Evolutionary conservation across 2,797 vertebrate species (phyloP).

Genomic region (Coracias cyanogaster): DNA sequence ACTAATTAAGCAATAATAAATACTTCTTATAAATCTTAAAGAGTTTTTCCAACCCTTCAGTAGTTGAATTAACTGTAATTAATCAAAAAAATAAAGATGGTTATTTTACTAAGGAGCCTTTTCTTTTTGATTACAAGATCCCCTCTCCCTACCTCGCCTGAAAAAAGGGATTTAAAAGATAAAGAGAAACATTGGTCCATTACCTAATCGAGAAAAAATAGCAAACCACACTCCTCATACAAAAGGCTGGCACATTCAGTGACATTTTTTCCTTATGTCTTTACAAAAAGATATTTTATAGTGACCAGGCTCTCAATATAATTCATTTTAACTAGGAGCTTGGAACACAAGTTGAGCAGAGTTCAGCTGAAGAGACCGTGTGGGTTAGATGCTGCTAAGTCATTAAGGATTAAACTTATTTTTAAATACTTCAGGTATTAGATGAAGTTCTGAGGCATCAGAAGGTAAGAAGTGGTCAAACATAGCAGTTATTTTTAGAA

Average conservation of each 20-base stretch:
- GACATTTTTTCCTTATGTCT: background rate
- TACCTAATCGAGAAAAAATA: background rate
- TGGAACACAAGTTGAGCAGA: background rate
- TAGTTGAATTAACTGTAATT: background rate
- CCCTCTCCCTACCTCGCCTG: background rate
- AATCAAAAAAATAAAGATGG: background rate
- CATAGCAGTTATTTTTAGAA: background rate
- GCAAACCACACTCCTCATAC: background rate
- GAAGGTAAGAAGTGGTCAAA: background rate
- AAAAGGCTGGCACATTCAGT: background rate
- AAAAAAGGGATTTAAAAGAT: background rate
- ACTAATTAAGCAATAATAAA: conserved; percentile 4
- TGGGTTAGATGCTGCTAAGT: background rate
- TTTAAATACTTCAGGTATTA: background rate
- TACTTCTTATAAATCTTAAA: background rate
- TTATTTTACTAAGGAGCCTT: background rate
- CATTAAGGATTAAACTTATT: background rate
- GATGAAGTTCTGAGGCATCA: background rate
- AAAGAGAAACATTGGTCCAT: background rate
- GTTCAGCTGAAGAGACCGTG: background rate
- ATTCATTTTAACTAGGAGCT: background rate
- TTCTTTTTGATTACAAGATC: background rate
- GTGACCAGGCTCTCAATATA: background rate
- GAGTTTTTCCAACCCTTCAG: conserved; percentile 5
- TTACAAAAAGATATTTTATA: background rate